Base-by-base conservation (phyloP, 92 coral and sea anemone genomes). In the Actinostola sp. region DNA sequence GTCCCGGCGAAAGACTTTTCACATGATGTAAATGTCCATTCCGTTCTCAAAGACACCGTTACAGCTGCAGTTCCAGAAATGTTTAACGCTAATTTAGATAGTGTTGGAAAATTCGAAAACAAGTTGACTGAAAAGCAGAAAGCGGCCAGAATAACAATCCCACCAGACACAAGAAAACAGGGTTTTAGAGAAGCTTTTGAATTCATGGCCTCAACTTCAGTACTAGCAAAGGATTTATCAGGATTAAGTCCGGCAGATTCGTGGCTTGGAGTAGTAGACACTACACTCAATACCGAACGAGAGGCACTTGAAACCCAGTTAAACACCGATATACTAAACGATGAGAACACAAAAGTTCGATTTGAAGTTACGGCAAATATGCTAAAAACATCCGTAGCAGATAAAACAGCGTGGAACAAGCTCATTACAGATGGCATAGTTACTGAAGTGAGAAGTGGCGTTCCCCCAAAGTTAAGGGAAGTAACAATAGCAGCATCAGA, bases 341-440 rank as follows among this genome's bases (percentile, higher is more conserved):
- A 52, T 30, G 31, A 14, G 1, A 21, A 62, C 1, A 62, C 79
- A 0, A 61, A 60, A 51, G 21, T 72, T 10, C 50, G 54, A 27
- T 63, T 34, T 52, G 85, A 80, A 80, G 31, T 80, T 8, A 63
- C 85, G 34, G 72, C 68, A 44, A 80, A 73, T 38, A 50, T 72
- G 42, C 46, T 72, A 0, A 31, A 50, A 39, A 30, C 19, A 28
- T 20, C 33, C 2, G 25, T 63, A 1, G 52, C 19, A 48, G 73
- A 64, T 0, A 61, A 61, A 8, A 31, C 28, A 2, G 57, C 39
- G 30, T 80, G 85, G 85, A 25, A 51, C 1, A 4, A 65, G 1
- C 54, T 63, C 6, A 57, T 24, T 24, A 24, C 1, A 12, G 38
- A 20, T 34, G 51, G 63, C 34, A 57, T n/a, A 16, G 11, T 44